Evolutionary conservation across 2,888 invertebrate species (phyloP).

Genomic region (Choristoneura rosaceana): DNA sequence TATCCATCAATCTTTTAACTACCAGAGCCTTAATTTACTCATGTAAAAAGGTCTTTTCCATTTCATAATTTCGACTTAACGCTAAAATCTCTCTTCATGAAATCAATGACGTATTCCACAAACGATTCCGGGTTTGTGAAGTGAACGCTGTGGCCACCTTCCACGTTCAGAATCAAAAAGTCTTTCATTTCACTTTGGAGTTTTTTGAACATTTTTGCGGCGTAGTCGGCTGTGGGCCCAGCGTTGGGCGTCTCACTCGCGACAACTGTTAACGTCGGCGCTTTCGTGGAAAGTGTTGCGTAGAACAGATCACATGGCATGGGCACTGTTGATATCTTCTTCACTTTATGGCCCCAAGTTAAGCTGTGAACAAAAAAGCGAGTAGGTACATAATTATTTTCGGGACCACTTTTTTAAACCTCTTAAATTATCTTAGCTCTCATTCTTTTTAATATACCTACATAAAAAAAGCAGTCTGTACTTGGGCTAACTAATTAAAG

Average conservation of each 20-base stretch:
- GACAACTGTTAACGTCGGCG: constrained; percentile 58
- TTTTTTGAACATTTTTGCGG: constrained; percentile 52
- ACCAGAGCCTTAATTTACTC: too few species aligned
- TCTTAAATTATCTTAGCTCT: too few species aligned
- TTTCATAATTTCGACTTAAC: constrained; percentile 51
- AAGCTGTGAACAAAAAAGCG: constrained; percentile 52
- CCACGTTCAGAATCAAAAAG: constrained; percentile 57
- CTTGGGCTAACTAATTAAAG: background rate
- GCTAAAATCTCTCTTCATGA: constrained; percentile 58
- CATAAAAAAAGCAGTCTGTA: background rate
- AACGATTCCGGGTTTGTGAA: constrained; percentile 84
- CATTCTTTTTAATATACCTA: too few species aligned
- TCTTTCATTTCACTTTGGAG: constrained; percentile 52
- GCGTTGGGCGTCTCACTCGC: constrained; percentile 51
- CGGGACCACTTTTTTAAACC: too few species aligned
- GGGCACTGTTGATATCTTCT: constrained; percentile 50
- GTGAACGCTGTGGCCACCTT: constrained; percentile 86
- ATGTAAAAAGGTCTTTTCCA: background rate
- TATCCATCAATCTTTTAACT: too few species aligned
- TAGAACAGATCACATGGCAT: constrained; percentile 58
- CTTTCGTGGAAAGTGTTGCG: constrained; percentile 52
- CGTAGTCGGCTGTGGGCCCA: constrained; percentile 47
- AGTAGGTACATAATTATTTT: background rate
- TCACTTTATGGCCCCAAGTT: constrained; percentile 66
- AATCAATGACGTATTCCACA: constrained; percentile 61